Evolutionary conservation across 2,113 vertebrate genomes (phyloP).

Genomic region (Cathartes aura): DNA sequence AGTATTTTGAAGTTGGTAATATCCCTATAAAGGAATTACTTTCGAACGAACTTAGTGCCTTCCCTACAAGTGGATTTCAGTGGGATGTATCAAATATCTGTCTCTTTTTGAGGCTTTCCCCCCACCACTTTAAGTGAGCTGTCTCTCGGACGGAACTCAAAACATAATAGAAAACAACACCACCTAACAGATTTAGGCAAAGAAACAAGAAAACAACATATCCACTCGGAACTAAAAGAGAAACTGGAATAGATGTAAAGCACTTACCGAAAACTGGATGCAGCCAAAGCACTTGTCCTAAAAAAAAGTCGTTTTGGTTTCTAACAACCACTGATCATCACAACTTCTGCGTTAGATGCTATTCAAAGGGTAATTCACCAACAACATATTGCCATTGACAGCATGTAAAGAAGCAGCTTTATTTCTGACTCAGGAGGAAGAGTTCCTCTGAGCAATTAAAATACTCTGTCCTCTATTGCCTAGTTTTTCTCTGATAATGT

Average conservation of each 20-base stretch:
- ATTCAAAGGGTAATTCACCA: conserved; percentile 13
- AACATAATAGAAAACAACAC: not conserved
- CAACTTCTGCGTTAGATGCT: not conserved
- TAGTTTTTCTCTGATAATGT: conserved; percentile 28
- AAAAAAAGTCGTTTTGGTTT: conserved; percentile 4
- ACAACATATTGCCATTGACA: conserved; percentile 17
- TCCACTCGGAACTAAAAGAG: not conserved
- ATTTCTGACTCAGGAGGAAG: conserved; percentile 21
- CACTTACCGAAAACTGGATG: not conserved
- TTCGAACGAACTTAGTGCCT: not conserved
- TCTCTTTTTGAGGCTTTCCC: not conserved
- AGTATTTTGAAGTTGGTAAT: not conserved
- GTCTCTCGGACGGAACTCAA: not conserved
- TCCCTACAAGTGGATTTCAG: not conserved
- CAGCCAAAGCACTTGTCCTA: not conserved
- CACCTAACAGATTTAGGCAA: not conserved
- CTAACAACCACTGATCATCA: not conserved
- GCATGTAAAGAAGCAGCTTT: not conserved
- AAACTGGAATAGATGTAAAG: not conserved
- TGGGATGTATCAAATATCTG: not conserved
- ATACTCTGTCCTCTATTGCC: conserved; percentile 8
- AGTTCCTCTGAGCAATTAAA: conserved; percentile 49
- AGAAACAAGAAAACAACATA: not conserved
- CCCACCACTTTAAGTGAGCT: not conserved
- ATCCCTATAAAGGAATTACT: not conserved